Evolutionary conservation across 1,140 invertebrate species (phyloP).

Genomic region (Bombus ignitus): DNA sequence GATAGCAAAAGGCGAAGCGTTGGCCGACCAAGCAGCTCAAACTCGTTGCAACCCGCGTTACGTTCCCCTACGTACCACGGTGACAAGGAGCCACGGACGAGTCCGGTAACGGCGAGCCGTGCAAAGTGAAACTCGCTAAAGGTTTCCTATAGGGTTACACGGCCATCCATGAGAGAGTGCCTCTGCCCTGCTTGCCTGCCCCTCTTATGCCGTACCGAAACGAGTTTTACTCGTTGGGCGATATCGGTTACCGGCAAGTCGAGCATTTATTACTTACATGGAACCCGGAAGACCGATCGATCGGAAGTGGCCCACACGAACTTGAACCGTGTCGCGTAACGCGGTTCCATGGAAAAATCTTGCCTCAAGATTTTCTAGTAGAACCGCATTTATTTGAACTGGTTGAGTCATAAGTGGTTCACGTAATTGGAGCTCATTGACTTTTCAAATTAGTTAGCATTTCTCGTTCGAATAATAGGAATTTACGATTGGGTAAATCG

Average conservation of each 20-base stretch:
- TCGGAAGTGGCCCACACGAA: constrained; percentile 52
- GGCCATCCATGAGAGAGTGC: constrained; percentile 49
- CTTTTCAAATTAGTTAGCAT: neutral
- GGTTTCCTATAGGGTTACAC: constrained; percentile 69
- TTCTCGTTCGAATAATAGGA: neutral
- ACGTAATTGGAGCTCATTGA: neutral
- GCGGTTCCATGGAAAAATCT: neutral
- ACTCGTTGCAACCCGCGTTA: constrained; percentile 6
- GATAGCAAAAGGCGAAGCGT: neutral
- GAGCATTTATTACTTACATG: constrained; percentile 49
- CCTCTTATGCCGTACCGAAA: constrained; percentile 56
- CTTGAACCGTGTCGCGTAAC: constrained; percentile 24
- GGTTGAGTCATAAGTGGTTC: neutral
- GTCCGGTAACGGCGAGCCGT: constrained; percentile 57
- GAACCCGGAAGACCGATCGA: constrained; percentile 63
- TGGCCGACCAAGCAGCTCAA: neutral
- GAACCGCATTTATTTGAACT: neutral
- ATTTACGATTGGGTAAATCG: neutral
- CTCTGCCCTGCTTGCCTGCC: constrained; percentile 1
- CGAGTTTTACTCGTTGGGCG: constrained; percentile 59
- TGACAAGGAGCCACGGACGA: constrained; percentile 49
- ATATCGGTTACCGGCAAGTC: constrained; percentile 64
- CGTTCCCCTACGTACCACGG: constrained; percentile 32
- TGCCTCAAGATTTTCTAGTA: neutral
- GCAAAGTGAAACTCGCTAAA: constrained; percentile 73